Evolutionary conservation across 2,888 invertebrate species (phyloP).

Genomic region (Synanthedon formicaeformis): DNA sequence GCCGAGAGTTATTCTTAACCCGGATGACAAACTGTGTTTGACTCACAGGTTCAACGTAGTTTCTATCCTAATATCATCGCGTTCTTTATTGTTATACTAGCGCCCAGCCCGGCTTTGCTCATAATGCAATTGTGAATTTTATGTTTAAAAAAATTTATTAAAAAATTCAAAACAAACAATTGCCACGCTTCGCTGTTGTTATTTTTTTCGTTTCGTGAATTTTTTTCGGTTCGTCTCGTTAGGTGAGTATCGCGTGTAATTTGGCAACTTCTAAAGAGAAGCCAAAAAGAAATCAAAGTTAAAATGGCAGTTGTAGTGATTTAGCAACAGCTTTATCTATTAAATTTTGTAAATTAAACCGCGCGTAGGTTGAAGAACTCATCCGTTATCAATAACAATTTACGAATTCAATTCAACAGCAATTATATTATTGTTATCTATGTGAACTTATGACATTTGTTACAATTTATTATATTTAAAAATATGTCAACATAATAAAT

Average conservation of each 20-base stretch:
- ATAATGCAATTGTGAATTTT: no score
- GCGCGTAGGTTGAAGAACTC: constrained; percentile 25
- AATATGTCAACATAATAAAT: constrained; percentile 4
- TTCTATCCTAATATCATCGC: no score
- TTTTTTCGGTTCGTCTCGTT: no score
- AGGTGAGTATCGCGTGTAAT: no score
- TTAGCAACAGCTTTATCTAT: constrained; percentile 13
- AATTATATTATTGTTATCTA: constrained; percentile 14
- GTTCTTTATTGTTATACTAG: not conserved
- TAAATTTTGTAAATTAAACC: not conserved
- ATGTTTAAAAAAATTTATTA: no score
- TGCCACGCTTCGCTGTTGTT: no score
- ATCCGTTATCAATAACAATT: constrained; percentile 26
- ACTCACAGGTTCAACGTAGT: constrained; percentile 18
- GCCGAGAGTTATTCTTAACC: constrained; percentile 27
- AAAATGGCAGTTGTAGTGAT: constrained; percentile 1
- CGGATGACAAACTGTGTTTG: constrained; percentile 31
- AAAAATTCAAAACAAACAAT: no score
- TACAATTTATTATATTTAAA: constrained; percentile 14
- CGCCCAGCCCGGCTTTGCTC: not conserved
- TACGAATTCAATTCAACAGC: constrained; percentile 26
- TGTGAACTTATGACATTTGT: constrained; percentile 33
- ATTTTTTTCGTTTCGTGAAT: no score
- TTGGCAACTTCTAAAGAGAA: no score
- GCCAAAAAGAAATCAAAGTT: no score